Percentiles rank a stretch among this genome's conserved stretches.
phyloP scores from a whole-genome alignment of 2,113 vertebrate species.

The Montifringilla adamsi region DNA sequence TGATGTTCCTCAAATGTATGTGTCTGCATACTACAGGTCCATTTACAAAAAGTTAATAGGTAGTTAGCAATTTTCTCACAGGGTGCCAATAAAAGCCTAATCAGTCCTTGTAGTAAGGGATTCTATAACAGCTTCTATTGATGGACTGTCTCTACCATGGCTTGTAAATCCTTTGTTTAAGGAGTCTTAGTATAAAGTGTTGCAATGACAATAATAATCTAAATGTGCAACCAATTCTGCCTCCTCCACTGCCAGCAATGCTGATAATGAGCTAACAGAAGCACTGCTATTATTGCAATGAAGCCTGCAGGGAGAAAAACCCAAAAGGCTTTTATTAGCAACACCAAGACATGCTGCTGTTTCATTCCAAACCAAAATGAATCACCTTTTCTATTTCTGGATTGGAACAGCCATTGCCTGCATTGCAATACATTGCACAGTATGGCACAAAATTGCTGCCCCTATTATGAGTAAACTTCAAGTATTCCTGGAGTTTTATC shows the following conservation, averaged over 20 bases:
- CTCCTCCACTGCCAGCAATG: not conserved
- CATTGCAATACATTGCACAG: not conserved
- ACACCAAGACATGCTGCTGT: not conserved
- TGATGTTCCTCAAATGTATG: not conserved
- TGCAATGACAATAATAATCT: constrained; percentile 30
- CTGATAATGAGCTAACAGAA: constrained; percentile 66
- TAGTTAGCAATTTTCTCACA: constrained; percentile 7
- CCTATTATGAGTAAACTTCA: not conserved
- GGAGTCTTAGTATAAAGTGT: not conserved
- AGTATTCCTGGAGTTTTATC: not conserved
- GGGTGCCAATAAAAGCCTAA: not conserved
- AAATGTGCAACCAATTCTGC: constrained; percentile 42
- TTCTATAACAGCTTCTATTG: not conserved
- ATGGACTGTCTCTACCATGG: not conserved
- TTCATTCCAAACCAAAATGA: constrained; percentile 55
- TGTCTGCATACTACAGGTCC: not conserved
- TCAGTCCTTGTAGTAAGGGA: not conserved
- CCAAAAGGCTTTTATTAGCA: constrained; percentile 37
- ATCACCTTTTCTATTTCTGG: constrained; percentile 56
- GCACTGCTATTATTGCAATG: not conserved
- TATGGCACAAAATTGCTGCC: not conserved
- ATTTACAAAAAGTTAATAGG: not conserved
- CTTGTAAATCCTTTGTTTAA: constrained; percentile 35
- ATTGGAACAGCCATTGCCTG: not conserved
- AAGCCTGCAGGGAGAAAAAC: constrained; percentile 35